Evolutionary conservation across 2,113 vertebrate genomes (phyloP), one percentile per base, ranked within the genome.

Genomic region (Peromyscus maniculatus): DNA sequence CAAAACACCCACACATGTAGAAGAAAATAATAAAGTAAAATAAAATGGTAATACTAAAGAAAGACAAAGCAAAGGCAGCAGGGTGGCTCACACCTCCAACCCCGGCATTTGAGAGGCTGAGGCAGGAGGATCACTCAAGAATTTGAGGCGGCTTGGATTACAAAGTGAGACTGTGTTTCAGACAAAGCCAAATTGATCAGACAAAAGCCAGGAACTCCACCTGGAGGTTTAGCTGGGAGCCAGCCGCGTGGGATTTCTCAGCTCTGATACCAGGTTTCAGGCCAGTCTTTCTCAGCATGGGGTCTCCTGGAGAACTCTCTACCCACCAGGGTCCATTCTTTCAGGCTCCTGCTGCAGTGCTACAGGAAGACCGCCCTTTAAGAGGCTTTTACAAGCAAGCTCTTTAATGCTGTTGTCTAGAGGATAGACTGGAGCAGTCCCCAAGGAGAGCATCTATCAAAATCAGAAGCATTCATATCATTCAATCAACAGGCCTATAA

Each of bases 351-450:
- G 3, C 17, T 36, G 43, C 28, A 69, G 28, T 13, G 43, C 36
- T 55, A 88, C 46, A 71, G 46, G 62, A 67, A 46, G 71, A 49
- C 36, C 39, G 75, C n/a, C 31, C 57, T 88, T 55, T 46, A 43
- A 91, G 94, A 64, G 67, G n/a, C 55, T 19, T 75, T 88, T 83
- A 26, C 84, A 95, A 39, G 67, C 62, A 67, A 64, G 22, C 93
- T 93, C 80, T 77, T 43, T 71, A 72, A 10, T 55, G 43, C 59
- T 43, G 59, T 33, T 93, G 36, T 82, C 24, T 75, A 46, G 75
- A 87, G 52, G n/a, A 94, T n/a, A 71, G 55, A 67, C 24, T 19
- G 19, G 43, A 33, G 24, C 28, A 43, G 21, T 80, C n/a, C 43
- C 66, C 49, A 64, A 11, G 26, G n/a, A 87, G 24, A 55, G 59